Evolutionary conservation across 2,888 invertebrate species (phyloP), one percentile per base, ranked within the genome.

Genomic region (Drosophila borealis): DNA sequence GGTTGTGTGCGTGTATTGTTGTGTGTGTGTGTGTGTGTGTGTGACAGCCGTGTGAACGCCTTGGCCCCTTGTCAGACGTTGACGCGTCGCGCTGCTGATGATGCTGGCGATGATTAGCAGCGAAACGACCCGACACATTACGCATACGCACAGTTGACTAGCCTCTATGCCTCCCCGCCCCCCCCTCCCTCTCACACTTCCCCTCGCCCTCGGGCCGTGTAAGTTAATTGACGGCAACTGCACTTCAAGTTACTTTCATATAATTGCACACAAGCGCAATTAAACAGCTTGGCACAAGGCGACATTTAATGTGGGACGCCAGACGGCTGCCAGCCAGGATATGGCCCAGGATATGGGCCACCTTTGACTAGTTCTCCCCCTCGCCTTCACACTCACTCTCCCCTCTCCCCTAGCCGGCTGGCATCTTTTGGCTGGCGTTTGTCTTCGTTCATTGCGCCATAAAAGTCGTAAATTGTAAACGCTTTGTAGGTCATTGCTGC

Each of bases 401-500:
- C 8, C 17, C 17, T 17, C 17, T 1, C 17, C 21, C 4, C 37
- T 9, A 13, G 36, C 13, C 19, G 3, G 48, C 48, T 17, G 41
- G 39, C 53, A 55, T 41, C 46, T 61, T 74, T 44, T 34, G 37
- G 11, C 48, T 85, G 73, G 80, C 86, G 63, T 88, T 80, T 89
- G 80, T 88, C 89, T 88, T 83, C 81, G 83, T 89, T 80, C 80
- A 84, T 70, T 71, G 69, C 49, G 48, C 50, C 56, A 56, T 60
- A 60, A 66, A 64, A 74, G 78, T 85, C 85, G 90, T 85, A 85
- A 85, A 85, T 89, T 89, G 80, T 69, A 83, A 87, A 80, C 87
- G 87, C 62, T 89, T 89, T 89, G 78, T 85, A 69, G 89, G 90
- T 85, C 85, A 87, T 78, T 82, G 87, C 78, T 79, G 88, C 66